Base-by-base conservation (phyloP, 2,113 vertebrate species). In the Apeltes quadracus region DNA sequence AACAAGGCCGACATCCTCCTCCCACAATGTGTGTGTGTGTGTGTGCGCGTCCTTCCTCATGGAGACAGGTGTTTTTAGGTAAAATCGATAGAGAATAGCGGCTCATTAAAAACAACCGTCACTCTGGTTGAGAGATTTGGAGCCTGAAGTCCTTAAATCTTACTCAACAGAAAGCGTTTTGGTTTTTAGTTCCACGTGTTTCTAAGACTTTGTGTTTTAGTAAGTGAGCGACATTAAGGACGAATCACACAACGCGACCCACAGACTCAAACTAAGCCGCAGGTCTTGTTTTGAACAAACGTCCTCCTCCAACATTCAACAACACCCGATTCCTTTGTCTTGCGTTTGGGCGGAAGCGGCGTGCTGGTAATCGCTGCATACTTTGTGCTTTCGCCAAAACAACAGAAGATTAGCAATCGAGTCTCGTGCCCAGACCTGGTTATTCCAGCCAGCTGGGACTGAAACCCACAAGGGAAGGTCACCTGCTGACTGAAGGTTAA, bases 321-420 rank as follows among this genome's bases (percentile, higher is more conserved):
- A 58, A 66, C 27, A 75, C 22, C 55, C 22, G 32, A 77, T 83
- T 64, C 51, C 54, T 46, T 61, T 39, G 39, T 76, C 72, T 62
- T 54, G 25, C 46, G 58, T 32, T 76, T 23, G 25, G 53, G 53
- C 73, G 12, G 27, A 81, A 72, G 15, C 78, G 83, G 58, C 7
- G 38, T 55, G 23, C 12, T 6, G 18, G 9, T 75, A 80, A 83
- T 48, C 41, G 5, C 39, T 72, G 70, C 41, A 71, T 56, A 15
- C 68, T 69, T 38, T 25, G 41, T 58, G 54, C 62, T 72, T 68
- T 72, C 70, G 73, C 84, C 57, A 78, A 75, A 50, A 34, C 54
- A 69, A 46, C 51, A 64, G 63, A 71, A 80, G 71, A 84, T 81
- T 78, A 70, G 36, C 43, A 76, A 62, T 69, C 41, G 48, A 67